Evolutionary conservation across 1,140 invertebrate genomes (phyloP).

Genomic region (Caerostris darwini): DNA sequence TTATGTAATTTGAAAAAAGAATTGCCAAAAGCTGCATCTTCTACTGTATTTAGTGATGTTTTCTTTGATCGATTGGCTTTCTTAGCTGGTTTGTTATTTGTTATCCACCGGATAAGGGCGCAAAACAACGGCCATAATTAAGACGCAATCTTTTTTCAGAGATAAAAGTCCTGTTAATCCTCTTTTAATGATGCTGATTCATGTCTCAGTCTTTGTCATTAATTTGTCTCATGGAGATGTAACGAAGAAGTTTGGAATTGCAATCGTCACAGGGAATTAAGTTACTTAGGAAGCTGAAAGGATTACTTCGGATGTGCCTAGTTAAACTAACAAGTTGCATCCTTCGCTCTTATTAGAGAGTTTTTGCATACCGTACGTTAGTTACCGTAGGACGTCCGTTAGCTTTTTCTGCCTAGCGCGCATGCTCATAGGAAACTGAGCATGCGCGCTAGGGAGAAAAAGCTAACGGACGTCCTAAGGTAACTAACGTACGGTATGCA

Average conservation of each 20-base stretch:
- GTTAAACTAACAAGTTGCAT: not conserved
- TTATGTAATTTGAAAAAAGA: too few relatives aligned
- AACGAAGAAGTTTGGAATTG: not conserved
- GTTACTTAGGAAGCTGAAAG: not conserved
- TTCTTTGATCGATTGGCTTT: not conserved
- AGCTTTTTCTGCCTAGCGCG: too few relatives aligned
- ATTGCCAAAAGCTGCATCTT: too few relatives aligned
- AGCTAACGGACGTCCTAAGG: too few relatives aligned
- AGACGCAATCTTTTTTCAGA: not conserved
- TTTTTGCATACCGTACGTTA: too few relatives aligned
- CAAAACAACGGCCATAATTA: conserved; percentile 14
- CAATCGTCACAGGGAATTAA: not conserved
- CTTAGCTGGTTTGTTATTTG: not conserved
- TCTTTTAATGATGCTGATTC: conserved; percentile 50
- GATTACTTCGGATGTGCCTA: not conserved
- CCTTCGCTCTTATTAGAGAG: not conserved
- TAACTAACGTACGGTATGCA: too few relatives aligned
- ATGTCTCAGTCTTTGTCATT: not conserved
- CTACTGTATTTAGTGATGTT: too few relatives aligned
- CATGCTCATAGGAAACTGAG: too few relatives aligned
- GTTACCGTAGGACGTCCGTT: too few relatives aligned
- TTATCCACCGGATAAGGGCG: not conserved
- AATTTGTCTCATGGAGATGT: not conserved
- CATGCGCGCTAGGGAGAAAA: too few relatives aligned
- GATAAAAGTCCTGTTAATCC: conserved; percentile 8